These are phyloP conservation scores for Stenodera caucasica DNA, from an alignment of 2,888 invertebrate genomes.

Conservation along the genomic window DNA sequence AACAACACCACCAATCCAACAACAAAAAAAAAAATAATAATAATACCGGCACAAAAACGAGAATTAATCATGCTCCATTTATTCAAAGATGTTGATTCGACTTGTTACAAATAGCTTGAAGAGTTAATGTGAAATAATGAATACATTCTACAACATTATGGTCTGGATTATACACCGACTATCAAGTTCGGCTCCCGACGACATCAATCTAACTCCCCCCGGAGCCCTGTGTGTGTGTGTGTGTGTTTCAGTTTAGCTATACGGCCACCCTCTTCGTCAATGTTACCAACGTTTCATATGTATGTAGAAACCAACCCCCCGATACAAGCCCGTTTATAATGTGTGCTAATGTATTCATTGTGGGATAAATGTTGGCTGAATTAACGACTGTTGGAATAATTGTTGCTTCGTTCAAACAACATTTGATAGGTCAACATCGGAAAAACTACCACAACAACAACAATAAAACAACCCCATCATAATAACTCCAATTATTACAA, in stretches of 20 bases:
- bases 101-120: slow-evolving; percentile 51
- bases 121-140: slow-evolving; percentile 57
- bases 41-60: too few species aligned
- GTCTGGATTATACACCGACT: slow-evolving; percentile 57
- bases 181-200: slow-evolving; percentile 55
- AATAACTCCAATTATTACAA: not conserved
- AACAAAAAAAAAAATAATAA: too few species aligned
- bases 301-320: slow-evolving; percentile 24
- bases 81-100: not conserved
- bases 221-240: slow-evolving; percentile 30
- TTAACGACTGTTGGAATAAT: slow-evolving; percentile 23
- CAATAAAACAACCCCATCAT: not conserved
- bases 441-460: not conserved
- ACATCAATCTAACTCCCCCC: slow-evolving; percentile 53
- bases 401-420: slow-evolving; percentile 22
- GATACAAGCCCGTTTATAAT: slow-evolving; percentile 13
- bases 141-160: slow-evolving; percentile 57
- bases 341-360: slow-evolving; percentile 31
- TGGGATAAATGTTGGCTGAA: slow-evolving; percentile 21
- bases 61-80: too few species aligned
- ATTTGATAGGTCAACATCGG: slow-evolving; percentile 16
- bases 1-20: slow-evolving; percentile 19
- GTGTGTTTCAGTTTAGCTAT: slow-evolving; percentile 1
- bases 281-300: slow-evolving; percentile 5
- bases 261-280: slow-evolving; percentile 22